Evolutionary conservation across 2,113 vertebrate species (phyloP).

Genomic region (Poeciliopsis prolifica): DNA sequence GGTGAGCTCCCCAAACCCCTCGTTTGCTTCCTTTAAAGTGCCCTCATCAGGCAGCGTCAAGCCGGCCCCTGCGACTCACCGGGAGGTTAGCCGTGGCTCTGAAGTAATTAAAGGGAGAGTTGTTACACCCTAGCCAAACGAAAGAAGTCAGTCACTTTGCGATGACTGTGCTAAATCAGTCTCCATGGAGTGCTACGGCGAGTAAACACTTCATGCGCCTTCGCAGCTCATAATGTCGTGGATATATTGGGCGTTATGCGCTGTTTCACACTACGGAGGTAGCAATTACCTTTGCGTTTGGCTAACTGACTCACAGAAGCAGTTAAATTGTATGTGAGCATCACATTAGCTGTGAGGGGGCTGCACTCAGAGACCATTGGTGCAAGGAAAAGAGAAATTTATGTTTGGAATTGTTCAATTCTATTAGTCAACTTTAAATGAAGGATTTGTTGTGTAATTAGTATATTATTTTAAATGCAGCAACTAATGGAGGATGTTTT

Average conservation of each 20-base stretch:
- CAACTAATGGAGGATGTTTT: too few relatives aligned
- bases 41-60: conserved; percentile 71
- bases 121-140: conserved; percentile 79
- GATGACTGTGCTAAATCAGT: conserved; percentile 79
- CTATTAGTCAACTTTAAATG: conserved; percentile 50
- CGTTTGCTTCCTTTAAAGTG: conserved; percentile 74
- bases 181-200: conserved; percentile 70
- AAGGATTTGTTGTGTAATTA: background rate
- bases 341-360: conserved; percentile 63
- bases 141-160: conserved; percentile 80
- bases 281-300: conserved; percentile 78
- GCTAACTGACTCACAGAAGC: conserved; percentile 74
- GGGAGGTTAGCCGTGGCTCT: conserved; percentile 78
- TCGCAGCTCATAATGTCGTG: conserved; percentile 77
- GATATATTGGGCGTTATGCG: conserved; percentile 76
- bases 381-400: conserved; percentile 35
- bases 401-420: conserved; percentile 48
- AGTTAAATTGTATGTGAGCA: conserved; percentile 72
- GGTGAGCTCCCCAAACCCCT: conserved; percentile 69
- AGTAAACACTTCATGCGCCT: conserved; percentile 79
- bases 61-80: conserved; percentile 71
- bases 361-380: conserved; percentile 56
- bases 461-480: background rate
- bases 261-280: conserved; percentile 78
- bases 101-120: conserved; percentile 82